phyloP scores from a whole-genome alignment of 2,113 vertebrate species.

The Tricholaema leucomelas region DNA sequence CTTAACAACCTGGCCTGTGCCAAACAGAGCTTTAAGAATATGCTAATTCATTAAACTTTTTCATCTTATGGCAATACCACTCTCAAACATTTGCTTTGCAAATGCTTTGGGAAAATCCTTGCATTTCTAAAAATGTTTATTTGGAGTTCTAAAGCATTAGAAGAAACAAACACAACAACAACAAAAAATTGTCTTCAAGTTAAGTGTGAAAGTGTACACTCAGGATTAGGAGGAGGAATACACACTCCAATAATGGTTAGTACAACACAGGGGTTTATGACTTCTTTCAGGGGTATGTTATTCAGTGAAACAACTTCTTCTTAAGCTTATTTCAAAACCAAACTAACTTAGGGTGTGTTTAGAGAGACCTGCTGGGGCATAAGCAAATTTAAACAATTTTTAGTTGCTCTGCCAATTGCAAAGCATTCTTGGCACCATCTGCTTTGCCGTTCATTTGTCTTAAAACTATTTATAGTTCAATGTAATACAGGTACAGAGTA shows the following conservation, averaged over 20 bases:
- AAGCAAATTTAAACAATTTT: conserved; percentile 6
- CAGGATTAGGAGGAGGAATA: not conserved
- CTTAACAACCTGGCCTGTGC: not conserved
- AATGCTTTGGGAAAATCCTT: not conserved
- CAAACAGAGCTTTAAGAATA: not conserved
- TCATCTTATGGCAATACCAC: not conserved
- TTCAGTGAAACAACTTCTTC: not conserved
- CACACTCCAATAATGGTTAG: not conserved
- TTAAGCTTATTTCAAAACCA: not conserved
- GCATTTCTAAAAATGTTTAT: not conserved
- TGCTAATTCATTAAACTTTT: not conserved
- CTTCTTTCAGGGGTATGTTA: not conserved
- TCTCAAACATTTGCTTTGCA: not conserved
- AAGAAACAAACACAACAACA: not conserved
- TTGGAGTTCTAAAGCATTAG: not conserved
- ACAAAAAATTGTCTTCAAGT: not conserved
- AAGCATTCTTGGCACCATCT: not conserved
- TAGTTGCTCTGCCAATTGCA: not conserved
- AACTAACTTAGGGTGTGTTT: conserved; percentile 1
- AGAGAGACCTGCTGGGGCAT: not conserved
- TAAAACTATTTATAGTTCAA: not conserved
- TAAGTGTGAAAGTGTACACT: not conserved
- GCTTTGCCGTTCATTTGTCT: not conserved
- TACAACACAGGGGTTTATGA: not conserved
- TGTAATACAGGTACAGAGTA: not conserved